phyloP scores from a whole-genome alignment of 2,113 vertebrate genomes.

The Pardalotus punctatus region DNA sequence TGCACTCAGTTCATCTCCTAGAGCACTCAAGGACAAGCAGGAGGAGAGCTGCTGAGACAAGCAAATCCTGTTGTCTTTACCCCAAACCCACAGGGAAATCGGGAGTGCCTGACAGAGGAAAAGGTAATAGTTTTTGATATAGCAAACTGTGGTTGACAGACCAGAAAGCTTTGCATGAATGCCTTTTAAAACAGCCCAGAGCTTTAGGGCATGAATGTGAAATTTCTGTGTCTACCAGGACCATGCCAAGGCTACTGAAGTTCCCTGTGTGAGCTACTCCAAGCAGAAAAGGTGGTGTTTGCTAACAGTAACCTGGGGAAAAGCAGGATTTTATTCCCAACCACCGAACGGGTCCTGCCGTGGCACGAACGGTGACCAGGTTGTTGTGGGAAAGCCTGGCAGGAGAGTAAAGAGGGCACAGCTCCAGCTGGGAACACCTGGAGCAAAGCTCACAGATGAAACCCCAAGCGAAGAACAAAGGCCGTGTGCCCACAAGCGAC shows the following conservation, averaged over 20 bases:
- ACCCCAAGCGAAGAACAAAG: background rate
- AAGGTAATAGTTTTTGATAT: background rate
- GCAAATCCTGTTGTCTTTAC: slow-evolving; percentile 28
- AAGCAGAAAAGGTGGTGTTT: background rate
- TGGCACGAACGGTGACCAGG: background rate
- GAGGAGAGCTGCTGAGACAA: slow-evolving; percentile 1
- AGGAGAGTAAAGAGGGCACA: background rate
- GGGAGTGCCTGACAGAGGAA: background rate
- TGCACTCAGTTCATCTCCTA: background rate
- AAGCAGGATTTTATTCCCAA: background rate
- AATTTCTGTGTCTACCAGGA: background rate
- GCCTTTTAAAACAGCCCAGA: background rate
- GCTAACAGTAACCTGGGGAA: background rate
- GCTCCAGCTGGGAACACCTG: slow-evolving; percentile 28
- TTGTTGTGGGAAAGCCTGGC: background rate
- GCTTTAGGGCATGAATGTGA: slow-evolving; percentile 8
- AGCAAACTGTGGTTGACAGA: background rate
- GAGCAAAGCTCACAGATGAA: background rate
- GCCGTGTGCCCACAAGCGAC: background rate
- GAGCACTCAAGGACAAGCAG: background rate
- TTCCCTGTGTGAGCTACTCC: background rate
- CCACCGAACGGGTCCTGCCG: background rate
- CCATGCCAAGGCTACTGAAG: background rate
- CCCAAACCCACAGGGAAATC: background rate
- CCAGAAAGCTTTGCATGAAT: slow-evolving; percentile 48